Evolutionary conservation across 2,888 invertebrate species (phyloP).

Genomic region (Dromius quadrimaculatus): DNA sequence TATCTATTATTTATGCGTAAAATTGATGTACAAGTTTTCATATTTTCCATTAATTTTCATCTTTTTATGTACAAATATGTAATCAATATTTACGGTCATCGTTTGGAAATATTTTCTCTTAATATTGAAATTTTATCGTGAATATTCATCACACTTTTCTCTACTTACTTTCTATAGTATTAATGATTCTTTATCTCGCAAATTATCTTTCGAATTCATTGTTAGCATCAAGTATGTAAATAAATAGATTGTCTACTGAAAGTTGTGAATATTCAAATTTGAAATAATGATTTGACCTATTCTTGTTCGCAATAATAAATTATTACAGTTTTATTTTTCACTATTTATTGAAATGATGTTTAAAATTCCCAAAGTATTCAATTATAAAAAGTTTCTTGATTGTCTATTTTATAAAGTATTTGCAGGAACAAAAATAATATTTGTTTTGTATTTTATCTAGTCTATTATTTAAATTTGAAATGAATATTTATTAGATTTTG

Average conservation of each 20-base stretch:
- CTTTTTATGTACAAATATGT: too few relatives aligned
- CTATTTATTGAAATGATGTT: background rate
- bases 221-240: constrained; percentile 14
- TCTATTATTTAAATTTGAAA: constrained; percentile 11
- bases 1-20: too few relatives aligned
- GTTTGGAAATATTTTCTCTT: constrained; percentile 6
- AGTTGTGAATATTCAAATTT: background rate
- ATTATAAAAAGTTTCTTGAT: too few relatives aligned
- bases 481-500: constrained; percentile 32
- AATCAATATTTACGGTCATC: background rate
- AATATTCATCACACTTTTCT: constrained; percentile 10
- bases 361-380: too few relatives aligned
- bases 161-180: background rate
- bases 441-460: background rate
- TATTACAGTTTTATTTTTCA: background rate
- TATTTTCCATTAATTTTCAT: too few relatives aligned
- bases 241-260: background rate
- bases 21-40: too few relatives aligned
- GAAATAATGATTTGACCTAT: constrained; percentile 2
- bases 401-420: background rate
- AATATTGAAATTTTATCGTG: constrained; percentile 2
- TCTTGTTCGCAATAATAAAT: background rate
- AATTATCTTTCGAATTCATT: background rate
- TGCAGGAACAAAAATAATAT: constrained; percentile 5
- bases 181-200: constrained; percentile 14